Base-by-base conservation (phyloP, 2,113 vertebrate genomes). In the Myocastor coypus region DNA sequence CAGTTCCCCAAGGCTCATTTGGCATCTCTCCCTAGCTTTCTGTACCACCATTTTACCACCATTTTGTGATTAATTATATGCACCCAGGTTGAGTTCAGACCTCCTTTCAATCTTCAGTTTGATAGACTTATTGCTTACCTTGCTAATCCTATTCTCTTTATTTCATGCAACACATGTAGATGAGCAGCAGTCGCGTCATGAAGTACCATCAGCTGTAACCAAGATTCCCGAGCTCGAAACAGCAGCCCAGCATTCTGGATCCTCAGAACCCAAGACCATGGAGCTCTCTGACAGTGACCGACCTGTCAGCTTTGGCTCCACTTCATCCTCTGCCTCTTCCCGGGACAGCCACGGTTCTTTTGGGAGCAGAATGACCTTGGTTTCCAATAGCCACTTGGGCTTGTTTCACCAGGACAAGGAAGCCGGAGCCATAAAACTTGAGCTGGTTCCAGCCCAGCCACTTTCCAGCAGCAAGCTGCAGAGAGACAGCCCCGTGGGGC, bases 261-360 rank as follows among this genome's bases (percentile, higher is more conserved):
- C 98, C 97, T 98, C 98, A 98, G 99, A 98, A 22, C 98, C 97
- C 75, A 98, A 92, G 97, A 98, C 98, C 97, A 99, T 99, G 99
- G 99, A 99, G 98, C 98, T 99, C 78, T 99, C 98, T 0, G 99
- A 99, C 98, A 99, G 98, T 22, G 99, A 99, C 96, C 99, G 99
- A 63, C 99, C 99, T 0, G 98, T 99, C 97, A 99, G 99, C 99
- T 99, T 99, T 91, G 99, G 99, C 97, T 99, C 99, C 97, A 99
- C 99, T 9, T 99, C 99, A 0, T 99, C 99, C 57, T 99, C 99
- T 0, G 98, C 99, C 87, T 99, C 99, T 57, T 99, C 99, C 91
- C 97, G 99, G 92, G 99, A 99, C 98, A 99, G 99, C 96, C 99
- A 99, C 96, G 99, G 99, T 92, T 99, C 99, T 40, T 99, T 99